Percentiles rank a stretch among this genome's conserved stretches.
Conservation (phyloP, 2,888 invertebrate genomes). For the Leptinotarsa peninsularis region DNA sequence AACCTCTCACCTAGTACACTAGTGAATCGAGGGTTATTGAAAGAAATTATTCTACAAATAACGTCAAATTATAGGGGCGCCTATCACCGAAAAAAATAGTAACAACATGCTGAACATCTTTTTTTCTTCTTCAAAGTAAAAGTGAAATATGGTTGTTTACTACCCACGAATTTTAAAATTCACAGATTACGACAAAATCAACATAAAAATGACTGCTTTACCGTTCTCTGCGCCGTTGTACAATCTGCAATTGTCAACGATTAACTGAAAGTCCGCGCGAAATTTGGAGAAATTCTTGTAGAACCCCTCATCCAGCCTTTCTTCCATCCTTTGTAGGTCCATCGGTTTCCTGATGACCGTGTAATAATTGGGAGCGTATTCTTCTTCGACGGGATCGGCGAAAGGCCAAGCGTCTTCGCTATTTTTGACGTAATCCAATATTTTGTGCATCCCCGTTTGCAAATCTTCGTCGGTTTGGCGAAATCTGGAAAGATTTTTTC, state of each 20-base stretch:
- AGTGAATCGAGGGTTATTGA: too few relatives aligned
- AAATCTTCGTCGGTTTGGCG: constrained; percentile 86
- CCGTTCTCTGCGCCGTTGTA: constrained; percentile 96
- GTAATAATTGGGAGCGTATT: constrained; percentile 89
- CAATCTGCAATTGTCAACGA: constrained; percentile 91
- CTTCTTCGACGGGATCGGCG: constrained; percentile 91
- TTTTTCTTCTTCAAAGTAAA: too few relatives aligned
- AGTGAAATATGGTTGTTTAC: too few relatives aligned
- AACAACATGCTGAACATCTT: too few relatives aligned
- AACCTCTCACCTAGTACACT: too few relatives aligned
- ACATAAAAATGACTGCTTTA: constrained; percentile 62
- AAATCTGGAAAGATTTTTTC: constrained; percentile 68
- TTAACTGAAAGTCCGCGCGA: constrained; percentile 88
- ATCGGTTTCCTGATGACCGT: constrained; percentile 83
- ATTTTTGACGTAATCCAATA: constrained; percentile 86
- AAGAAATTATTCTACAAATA: too few relatives aligned
- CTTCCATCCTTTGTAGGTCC: constrained; percentile 90
- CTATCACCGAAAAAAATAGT: too few relatives aligned
- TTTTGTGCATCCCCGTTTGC: constrained; percentile 92
- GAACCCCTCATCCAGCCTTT: constrained; percentile 83
- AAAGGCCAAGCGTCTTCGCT: constrained; percentile 97
- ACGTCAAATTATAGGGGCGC: too few relatives aligned
- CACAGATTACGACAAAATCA: background rate
- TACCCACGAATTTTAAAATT: too few relatives aligned
- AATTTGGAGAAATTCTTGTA: constrained; percentile 85